phyloP scores from a whole-genome alignment of 2,888 invertebrate genomes.

The Eucera pruinosa region DNA sequence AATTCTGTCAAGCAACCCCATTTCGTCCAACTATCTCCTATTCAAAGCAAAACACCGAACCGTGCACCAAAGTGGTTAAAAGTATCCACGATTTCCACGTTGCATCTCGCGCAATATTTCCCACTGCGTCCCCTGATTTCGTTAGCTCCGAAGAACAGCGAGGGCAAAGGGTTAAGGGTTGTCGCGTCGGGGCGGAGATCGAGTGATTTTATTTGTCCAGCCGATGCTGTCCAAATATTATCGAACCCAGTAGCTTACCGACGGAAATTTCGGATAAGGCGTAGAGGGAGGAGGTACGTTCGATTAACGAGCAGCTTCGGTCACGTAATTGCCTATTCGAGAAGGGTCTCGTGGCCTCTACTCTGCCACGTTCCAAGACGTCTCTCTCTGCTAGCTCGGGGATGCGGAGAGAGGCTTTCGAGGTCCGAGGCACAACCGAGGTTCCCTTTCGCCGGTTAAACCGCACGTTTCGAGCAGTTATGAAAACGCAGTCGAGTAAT shows the following conservation, averaged over 20 bases:
- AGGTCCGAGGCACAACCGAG: not conserved
- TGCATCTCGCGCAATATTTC: too few relatives aligned
- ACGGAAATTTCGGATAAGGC: conserved; percentile 33
- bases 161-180: too few relatives aligned
- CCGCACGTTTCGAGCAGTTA: conserved; percentile 60
- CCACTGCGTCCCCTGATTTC: too few relatives aligned
- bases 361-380: conserved; percentile 24
- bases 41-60: too few relatives aligned
- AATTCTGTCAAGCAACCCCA: too few relatives aligned
- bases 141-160: too few relatives aligned
- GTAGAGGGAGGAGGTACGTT: too few relatives aligned
- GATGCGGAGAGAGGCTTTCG: too few relatives aligned
- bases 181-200: not conserved
- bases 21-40: too few relatives aligned
- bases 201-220: conserved; percentile 13
- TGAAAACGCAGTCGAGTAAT: conserved; percentile 74
- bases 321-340: conserved; percentile 44
- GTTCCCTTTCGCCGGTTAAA: conserved; percentile 40
- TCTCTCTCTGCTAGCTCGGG: conserved; percentile 21
- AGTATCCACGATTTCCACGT: too few relatives aligned
- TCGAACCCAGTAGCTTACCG: conserved; percentile 1
- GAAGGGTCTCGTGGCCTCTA: conserved; percentile 5
- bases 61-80: too few relatives aligned
- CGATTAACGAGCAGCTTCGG: conserved; percentile 43
- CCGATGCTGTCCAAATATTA: conserved; percentile 26